Base-by-base conservation (phyloP, 2,113 vertebrate genomes). In the Proteles cristata region DNA sequence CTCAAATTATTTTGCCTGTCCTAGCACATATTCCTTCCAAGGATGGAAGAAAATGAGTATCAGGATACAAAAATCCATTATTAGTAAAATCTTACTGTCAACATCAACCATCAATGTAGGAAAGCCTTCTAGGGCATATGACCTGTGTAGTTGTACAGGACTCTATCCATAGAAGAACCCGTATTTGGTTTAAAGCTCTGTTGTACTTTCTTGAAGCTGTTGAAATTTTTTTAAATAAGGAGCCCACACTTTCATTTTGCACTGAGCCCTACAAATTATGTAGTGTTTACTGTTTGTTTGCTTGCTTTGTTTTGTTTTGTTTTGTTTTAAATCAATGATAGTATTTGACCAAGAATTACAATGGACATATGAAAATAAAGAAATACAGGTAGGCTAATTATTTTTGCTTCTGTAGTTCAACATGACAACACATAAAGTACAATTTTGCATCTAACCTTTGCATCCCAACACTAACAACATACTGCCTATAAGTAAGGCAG, bases 61-160 rank as follows among this genome's bases (percentile, higher is more conserved):
- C 31, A 84, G 23, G 7, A 14, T 93, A 83, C 50, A 95, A 83
- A 96, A 85, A 82, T 33, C 5, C 19, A 15, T 61, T 61, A 23
- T 63, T 74, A 88, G 39, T 53, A 94, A 94, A 88, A 80, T 90
- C 6, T 68, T 55, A 90, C 48, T 91, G 77, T 95, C 48, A 81
- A 55, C 31, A 68, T 55, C 26, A 74, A 65, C 50, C 25, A 88
- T 53, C 45, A 66, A 84, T 1, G 28, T 3, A 14, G 7, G 31
- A 55, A 2, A 39, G 31, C 33, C 31, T 88, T 85, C 76, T 74
- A 16, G 1, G 26, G 4, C 33, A 0, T 76, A 21, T 58, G 35
- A 69, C 11, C 31, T 39, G 2, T 73, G 31, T 7, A 58, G 10
- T 6, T 88, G 53, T 26, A 63, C 4, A 80, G 14, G 12, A 66